phyloP scores from a whole-genome alignment of 1,140 invertebrate genomes.

The Drosophila malerkotliana region DNA sequence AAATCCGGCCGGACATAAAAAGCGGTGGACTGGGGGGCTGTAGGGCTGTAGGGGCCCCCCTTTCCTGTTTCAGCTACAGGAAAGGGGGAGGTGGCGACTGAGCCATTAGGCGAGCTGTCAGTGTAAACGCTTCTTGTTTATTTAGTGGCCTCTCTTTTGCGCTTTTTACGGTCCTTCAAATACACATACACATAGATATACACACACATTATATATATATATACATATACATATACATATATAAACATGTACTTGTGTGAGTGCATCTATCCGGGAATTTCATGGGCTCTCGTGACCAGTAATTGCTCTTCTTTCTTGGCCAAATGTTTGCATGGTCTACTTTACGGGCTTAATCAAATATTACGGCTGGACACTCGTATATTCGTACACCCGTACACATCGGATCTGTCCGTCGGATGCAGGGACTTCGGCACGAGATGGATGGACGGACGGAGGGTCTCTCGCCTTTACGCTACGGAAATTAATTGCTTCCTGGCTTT shows the following conservation, averaged over 20 bases:
- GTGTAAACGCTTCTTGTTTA: constrained; percentile 63
- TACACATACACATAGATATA: neutral
- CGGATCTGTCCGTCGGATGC: constrained; percentile 46
- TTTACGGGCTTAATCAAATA: constrained; percentile 72
- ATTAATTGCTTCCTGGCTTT: constrained; percentile 76
- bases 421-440: constrained; percentile 31
- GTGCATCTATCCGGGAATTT: constrained; percentile 24
- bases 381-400: constrained; percentile 9
- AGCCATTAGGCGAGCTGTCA: constrained; percentile 62
- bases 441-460: constrained; percentile 10
- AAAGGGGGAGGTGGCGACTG: neutral
- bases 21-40: neutral
- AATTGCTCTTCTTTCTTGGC: constrained; percentile 64
- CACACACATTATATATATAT: neutral
- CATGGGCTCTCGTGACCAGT: constrained; percentile 66
- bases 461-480: constrained; percentile 38
- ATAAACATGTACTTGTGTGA: constrained; percentile 2
- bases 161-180: constrained; percentile 56
- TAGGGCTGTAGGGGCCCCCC: no score
- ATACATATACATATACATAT: neutral
- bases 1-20: constrained; percentile 19
- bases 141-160: constrained; percentile 66
- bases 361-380: constrained; percentile 37
- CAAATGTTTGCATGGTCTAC: constrained; percentile 53
- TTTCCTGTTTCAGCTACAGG: no score